Evolutionary conservation across 2,113 vertebrate genomes (phyloP), one percentile per base, ranked within the genome.

Genomic region (Caranx ignobilis): DNA sequence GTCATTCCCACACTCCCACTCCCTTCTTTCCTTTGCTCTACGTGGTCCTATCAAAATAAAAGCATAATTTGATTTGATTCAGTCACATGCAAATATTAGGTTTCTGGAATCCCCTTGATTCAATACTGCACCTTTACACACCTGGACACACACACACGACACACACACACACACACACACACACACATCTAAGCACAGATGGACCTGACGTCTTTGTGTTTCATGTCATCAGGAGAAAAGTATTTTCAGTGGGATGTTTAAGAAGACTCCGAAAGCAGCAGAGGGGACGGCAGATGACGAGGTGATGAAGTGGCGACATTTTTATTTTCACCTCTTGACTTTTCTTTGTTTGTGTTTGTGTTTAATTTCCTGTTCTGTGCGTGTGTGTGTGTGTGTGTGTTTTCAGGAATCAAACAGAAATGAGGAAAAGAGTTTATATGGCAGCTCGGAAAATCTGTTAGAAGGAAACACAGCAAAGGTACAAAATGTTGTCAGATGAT

Each of bases 231-330:
- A 94, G 91, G 90, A 88, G 63, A 86, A 75, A 81, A 78, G 35
- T 16, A 67, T 91, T 75, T 91, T 91, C 71, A 81, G 79, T n/a
- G 89, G 82, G 2, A 90, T 89, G 55, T 91, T 93, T 71, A 91
- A 91, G 57, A 91, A 84, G 72, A 39, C 73, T 45, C 52, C 10
- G 0, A 94, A 93, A 80, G 6, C 88, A 57, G 39, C 68, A 4
- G 87, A 88, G 4, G 85, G 48, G 1, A 52, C 74, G 32, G 37
- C 75, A n/a, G 76, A 91, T 4, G 78, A 91, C 87, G 91, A 89
- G 52, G 8, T 13, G 3, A 43, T 3, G 10, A 67, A 5, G 6
- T 39, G 26, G 26, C 26, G 26, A 12, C 21, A 47, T 2, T 56
- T 3, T 56, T 3, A 10, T n/a, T n/a, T 2, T n/a, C 10, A 32